Evolutionary conservation across 2,113 vertebrate species (phyloP), one percentile per base, ranked within the genome.

Genomic region (Todiramphus chloris): DNA sequence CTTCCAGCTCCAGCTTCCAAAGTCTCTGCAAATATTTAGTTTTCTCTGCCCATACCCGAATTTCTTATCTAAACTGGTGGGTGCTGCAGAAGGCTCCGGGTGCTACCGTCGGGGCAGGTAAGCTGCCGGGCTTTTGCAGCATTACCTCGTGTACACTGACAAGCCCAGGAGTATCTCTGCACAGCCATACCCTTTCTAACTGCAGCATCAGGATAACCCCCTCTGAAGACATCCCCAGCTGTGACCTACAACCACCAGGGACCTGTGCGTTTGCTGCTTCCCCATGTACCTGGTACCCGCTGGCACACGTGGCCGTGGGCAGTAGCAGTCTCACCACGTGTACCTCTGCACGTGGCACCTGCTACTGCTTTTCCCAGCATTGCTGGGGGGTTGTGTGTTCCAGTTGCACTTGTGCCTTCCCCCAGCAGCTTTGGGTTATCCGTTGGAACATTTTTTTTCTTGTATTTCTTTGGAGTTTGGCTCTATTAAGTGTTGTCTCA

Each of bases 281-380:
- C 13, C 56, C 35, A 5, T 4, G 3, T 5, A 37, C 15, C 58
- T 2, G 9, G 27, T 14, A 2, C 41, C 31, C 8, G 1, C 72
- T 35, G n/a, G 16, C 25, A 4, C 3, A 19, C 16, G 0, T 1
- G 3, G 4, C 46, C 16, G 5, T 27, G 17, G 37, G 69, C 53
- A 12, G 3, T 4, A 25, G 2, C 39, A 1, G 6, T 10, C 39
- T 39, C 1, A 2, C 20, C 1, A 4, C 27, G 5, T 6, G 66
- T 12, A 3, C 58, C 28, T 24, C 59, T 64, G 86, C 58, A 21
- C 6, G 8, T 9, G 48, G 48, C 19, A 6, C 55, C 50, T 6
- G 3, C 6, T 30, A 1, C 67, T 9, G 2, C 43, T 48, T 41
- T 5, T 48, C 44, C 4, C 3, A n/a, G 43, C 4, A 16, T 6